phyloP scores from a whole-genome alignment of 2,113 vertebrate species.

The Shinisaurus crocodilurus region DNA sequence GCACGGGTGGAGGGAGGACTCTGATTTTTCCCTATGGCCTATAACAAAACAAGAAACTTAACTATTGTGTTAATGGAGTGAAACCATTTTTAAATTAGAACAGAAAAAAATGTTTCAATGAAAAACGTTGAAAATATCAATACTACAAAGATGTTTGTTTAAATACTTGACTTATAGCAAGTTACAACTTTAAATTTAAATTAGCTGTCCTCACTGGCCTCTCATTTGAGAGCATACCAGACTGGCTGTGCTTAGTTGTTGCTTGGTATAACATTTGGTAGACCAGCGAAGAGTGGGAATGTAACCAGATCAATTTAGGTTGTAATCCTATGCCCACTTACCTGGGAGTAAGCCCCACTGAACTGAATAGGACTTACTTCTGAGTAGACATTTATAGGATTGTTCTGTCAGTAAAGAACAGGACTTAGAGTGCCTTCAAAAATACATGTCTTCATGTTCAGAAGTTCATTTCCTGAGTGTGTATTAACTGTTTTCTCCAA shows the following conservation, averaged over 20 bases:
- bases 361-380: background rate
- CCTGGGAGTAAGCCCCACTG: background rate
- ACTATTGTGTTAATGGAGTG: constrained; percentile 68
- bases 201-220: background rate
- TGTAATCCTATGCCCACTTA: background rate
- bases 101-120: background rate
- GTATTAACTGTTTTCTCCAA: background rate
- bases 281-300: background rate
- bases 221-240: constrained; percentile 1
- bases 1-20: constrained; percentile 7
- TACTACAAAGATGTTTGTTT: background rate
- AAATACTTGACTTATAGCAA: background rate
- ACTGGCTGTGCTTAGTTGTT: background rate
- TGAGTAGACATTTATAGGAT: background rate
- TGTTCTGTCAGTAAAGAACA: background rate
- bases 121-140: background rate
- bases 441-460: background rate
- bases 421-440: background rate
- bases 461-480: background rate
- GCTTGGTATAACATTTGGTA: background rate
- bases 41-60: constrained; percentile 63
- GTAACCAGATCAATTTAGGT: background rate
- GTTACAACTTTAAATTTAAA: constrained; percentile 13
- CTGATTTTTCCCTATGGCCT: constrained; percentile 67
- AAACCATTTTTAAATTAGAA: constrained; percentile 57